Percentiles rank a stretch among this genome's conserved stretches.
phyloP scores from a whole-genome alignment of 1,140 invertebrate genomes.

The Drosophila kohkoa region DNA sequence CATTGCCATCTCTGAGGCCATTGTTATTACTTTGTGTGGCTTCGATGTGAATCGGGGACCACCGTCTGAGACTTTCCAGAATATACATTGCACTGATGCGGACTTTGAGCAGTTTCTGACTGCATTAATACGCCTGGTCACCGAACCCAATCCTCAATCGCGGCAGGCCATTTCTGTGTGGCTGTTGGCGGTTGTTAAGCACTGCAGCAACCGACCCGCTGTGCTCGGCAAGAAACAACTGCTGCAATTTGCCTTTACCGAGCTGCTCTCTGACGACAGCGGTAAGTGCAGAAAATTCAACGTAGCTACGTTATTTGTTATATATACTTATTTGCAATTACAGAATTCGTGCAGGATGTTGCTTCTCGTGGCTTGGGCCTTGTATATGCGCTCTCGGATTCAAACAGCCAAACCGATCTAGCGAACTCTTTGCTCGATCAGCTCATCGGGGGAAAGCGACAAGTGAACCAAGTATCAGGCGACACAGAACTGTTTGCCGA shows the following conservation, averaged over 20 bases:
- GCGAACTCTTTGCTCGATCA: conserved; percentile 93
- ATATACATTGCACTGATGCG: conserved; percentile 85
- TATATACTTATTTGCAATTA: neutral
- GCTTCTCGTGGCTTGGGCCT: conserved; percentile 95
- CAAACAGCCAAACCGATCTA: conserved; percentile 89
- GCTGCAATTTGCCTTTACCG: conserved; percentile 94
- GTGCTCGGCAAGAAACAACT: conserved; percentile 88
- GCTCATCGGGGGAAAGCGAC: conserved; percentile 92
- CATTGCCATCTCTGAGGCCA: conserved; percentile 83
- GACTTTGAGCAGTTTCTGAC: conserved; percentile 89
- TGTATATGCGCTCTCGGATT: conserved; percentile 92
- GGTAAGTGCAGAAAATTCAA: conserved; percentile 86
- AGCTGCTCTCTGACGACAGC: conserved; percentile 94
- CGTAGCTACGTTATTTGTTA: neutral
- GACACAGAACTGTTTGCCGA: conserved; percentile 96
- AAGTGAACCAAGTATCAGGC: conserved; percentile 89
- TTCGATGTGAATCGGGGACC: conserved; percentile 85
- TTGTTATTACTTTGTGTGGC: conserved; percentile 79
- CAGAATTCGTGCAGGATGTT: conserved; percentile 95
- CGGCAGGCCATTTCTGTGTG: conserved; percentile 91
- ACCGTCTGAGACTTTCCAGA: conserved; percentile 88
- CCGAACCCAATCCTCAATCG: conserved; percentile 92
- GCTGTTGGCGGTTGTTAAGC: conserved; percentile 93
- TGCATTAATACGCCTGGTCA: conserved; percentile 89
- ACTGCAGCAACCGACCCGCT: conserved; percentile 89